A percentile compares a stretch with the other conserved stretches of the same genome.
Conservation (phyloP, 2,113 vertebrate species). For the Madoqua kirkii region DNA sequence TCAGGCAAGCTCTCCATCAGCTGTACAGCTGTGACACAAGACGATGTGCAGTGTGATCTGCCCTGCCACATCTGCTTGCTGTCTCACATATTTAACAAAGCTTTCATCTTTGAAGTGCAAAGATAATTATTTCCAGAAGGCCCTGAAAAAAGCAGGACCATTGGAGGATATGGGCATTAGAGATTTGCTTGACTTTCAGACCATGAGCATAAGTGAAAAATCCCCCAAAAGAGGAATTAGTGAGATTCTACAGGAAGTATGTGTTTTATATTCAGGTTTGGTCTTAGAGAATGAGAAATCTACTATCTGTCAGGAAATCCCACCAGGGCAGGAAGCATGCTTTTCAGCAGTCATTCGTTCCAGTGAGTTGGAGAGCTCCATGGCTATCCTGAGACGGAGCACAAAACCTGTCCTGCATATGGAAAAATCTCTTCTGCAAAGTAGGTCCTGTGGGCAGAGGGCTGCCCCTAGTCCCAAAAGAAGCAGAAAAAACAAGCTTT, state of each 20-base stretch:
- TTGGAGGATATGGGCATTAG: not conserved
- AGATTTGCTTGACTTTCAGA: not conserved
- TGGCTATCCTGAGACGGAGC: not conserved
- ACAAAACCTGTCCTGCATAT: not conserved
- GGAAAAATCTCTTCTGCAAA: not conserved
- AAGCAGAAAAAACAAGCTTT: not conserved
- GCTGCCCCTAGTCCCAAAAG: not conserved
- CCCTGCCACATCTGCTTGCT: conserved; percentile 70
- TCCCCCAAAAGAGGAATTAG: conserved; percentile 8
- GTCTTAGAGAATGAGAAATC: not conserved
- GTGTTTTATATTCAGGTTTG: conserved; percentile 21
- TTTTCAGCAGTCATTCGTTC: not conserved
- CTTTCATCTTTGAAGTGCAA: conserved; percentile 75
- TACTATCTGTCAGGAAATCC: not conserved
- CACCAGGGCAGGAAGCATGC: too few relatives aligned
- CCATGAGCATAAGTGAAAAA: not conserved
- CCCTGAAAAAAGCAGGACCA: conserved; percentile 35
- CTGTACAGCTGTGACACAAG: conserved; percentile 59
- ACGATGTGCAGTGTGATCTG: conserved; percentile 52
- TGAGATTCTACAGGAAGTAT: conserved; percentile 23
- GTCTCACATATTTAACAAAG: conserved; percentile 69
- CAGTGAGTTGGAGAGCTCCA: not conserved
- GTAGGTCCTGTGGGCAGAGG: not conserved
- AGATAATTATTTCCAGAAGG: conserved; percentile 77
- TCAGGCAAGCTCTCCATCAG: conserved; percentile 60